Evolutionary conservation across 1,140 invertebrate species (phyloP).

Genomic region (Lepidurus arcticus): DNA sequence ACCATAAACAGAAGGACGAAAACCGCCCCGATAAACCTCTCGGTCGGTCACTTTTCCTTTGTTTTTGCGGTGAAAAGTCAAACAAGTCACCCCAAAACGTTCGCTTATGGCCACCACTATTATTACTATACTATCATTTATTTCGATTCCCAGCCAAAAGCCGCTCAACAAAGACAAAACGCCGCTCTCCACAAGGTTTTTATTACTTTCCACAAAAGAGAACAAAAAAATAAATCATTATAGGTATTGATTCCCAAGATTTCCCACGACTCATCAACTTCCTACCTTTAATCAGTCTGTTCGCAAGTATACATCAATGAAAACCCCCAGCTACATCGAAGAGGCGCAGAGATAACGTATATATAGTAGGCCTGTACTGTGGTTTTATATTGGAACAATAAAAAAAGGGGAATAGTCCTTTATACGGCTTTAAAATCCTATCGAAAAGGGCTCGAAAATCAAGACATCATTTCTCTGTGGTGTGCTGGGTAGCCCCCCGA

Average conservation of each 20-base stretch:
- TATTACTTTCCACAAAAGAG: neutral
- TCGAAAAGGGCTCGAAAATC: too few relatives aligned
- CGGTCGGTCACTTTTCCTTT: neutral
- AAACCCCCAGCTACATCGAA: neutral
- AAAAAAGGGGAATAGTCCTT: too few relatives aligned
- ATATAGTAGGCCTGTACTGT: neutral
- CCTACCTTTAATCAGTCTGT: neutral
- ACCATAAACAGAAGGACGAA: neutral
- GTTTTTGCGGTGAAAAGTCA: neutral
- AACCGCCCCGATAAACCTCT: neutral
- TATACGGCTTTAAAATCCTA: too few relatives aligned
- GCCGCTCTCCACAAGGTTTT: neutral
- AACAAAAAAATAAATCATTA: neutral
- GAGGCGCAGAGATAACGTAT: neutral
- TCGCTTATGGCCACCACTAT: neutral
- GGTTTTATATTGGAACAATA: too few relatives aligned
- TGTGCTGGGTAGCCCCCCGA: too few relatives aligned
- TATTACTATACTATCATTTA: neutral
- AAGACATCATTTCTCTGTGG: too few relatives aligned
- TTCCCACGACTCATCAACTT: slow-evolving; percentile 15
- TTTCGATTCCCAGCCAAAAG: neutral
- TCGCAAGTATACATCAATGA: neutral
- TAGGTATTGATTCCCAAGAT: neutral
- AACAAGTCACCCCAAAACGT: neutral
- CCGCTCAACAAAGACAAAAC: slow-evolving; percentile 9